Evolutionary conservation across 1,140 invertebrate species (phyloP).

Genomic region (Gerris buenoi): DNA sequence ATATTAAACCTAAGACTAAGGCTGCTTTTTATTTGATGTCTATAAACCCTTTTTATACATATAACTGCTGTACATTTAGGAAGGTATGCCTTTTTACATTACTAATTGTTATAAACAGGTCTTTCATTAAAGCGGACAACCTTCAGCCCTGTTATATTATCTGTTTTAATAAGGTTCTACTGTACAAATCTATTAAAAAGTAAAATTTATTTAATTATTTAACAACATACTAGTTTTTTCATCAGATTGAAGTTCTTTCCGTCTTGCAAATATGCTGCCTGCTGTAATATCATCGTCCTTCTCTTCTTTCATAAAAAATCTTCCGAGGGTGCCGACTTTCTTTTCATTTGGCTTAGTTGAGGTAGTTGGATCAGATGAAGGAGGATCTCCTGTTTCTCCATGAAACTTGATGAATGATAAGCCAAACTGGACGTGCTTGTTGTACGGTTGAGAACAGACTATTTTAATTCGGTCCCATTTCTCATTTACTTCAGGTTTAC

Average conservation of each 20-base stretch:
- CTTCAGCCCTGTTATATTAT: too few species aligned
- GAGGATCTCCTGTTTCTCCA: too few species aligned
- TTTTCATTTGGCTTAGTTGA: constrained; percentile 11
- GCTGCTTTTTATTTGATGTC: too few species aligned
- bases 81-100: too few species aligned
- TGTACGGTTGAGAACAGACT: constrained; percentile 74
- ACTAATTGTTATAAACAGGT: too few species aligned
- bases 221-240: constrained; percentile 8
- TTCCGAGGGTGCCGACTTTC: constrained; percentile 26
- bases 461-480: constrained; percentile 74
- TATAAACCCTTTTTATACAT: too few species aligned
- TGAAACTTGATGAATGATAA: constrained; percentile 59
- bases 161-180: too few species aligned
- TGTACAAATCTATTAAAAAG: too few species aligned
- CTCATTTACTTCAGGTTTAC: constrained; percentile 36
- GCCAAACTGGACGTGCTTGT: constrained; percentile 60
- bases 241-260: constrained; percentile 24
- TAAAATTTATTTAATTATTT: too few species aligned
- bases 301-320: constrained; percentile 43
- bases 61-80: too few species aligned
- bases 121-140: too few species aligned
- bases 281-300: constrained; percentile 31
- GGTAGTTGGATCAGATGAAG: not conserved
- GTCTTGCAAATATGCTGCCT: constrained; percentile 37
- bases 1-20: too few species aligned